phyloP scores from a whole-genome alignment of 2,797 vertebrate species.

The Erethizon dorsatum region DNA sequence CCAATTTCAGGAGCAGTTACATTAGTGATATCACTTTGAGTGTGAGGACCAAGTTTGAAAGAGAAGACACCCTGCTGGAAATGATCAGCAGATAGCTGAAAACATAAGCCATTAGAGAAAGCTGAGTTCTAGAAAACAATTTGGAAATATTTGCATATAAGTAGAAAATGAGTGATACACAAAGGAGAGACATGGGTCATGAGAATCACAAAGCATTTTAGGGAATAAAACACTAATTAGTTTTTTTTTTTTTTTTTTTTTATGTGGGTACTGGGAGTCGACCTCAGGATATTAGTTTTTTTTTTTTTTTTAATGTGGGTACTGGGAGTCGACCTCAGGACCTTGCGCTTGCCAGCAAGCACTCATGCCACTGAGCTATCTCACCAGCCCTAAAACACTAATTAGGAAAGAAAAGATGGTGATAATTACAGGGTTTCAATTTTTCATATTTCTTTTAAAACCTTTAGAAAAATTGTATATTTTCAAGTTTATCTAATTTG shows the following conservation, averaged over 20 bases:
- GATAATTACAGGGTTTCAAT: neutral
- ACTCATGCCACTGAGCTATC: too few relatives aligned
- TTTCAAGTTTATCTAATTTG: slow-evolving; percentile 1
- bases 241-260: too few relatives aligned
- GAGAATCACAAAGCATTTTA: neutral
- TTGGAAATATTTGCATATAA: neutral
- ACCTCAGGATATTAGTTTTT: too few relatives aligned
- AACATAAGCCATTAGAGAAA: neutral
- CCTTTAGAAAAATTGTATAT: neutral
- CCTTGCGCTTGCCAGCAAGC: too few relatives aligned
- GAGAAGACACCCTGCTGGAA: neutral
- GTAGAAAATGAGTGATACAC: neutral
- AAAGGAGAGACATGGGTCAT: neutral
- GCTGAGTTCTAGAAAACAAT: neutral
- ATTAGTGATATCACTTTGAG: neutral
- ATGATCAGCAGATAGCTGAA: neutral
- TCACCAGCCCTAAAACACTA: too few relatives aligned
- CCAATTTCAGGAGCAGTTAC: neutral
- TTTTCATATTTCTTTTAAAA: neutral
- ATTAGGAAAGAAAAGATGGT: neutral
- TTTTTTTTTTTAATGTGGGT: too few relatives aligned
- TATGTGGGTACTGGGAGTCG: too few relatives aligned
- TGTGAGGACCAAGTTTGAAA: neutral
- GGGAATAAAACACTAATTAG: too few relatives aligned
- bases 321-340: too few relatives aligned